phyloP scores from a whole-genome alignment of 1,140 invertebrate genomes.

The Brevipalpus yothersi region DNA sequence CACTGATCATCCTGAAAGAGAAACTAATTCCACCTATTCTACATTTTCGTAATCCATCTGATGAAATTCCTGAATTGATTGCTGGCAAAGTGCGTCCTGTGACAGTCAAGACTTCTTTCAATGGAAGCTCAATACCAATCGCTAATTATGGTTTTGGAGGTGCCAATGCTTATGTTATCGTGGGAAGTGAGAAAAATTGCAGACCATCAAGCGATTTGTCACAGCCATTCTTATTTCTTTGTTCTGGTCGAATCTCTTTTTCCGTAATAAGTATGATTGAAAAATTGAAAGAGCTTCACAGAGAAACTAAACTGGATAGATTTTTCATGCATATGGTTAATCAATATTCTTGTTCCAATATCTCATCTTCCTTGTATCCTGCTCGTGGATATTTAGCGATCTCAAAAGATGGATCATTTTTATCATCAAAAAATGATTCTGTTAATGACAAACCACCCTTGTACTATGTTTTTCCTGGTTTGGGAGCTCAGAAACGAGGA shows the following conservation, averaged over 20 bases:
- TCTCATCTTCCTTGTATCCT: too few species aligned
- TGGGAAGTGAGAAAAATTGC: conserved; percentile 24
- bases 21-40: conserved; percentile 26
- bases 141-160: conserved; percentile 97
- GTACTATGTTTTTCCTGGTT: conserved; percentile 47
- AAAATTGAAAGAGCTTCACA: conserved; percentile 28
- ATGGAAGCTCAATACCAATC: conserved; percentile 55
- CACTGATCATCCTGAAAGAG: conserved; percentile 25
- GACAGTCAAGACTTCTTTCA: conserved; percentile 23
- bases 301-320: neutral
- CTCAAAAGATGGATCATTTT: neutral
- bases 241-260: conserved; percentile 3
- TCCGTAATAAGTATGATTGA: conserved; percentile 22
- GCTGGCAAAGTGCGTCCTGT: conserved; percentile 55
- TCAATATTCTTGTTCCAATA: neutral
- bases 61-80: conserved; percentile 21
- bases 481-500: conserved; percentile 86
- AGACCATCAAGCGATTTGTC: neutral
- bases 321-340: neutral
- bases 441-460: neutral
- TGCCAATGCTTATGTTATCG: conserved; percentile 71
- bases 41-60: conserved; percentile 26
- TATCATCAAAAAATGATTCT: neutral
- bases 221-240: neutral
- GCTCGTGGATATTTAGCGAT: neutral